Base-by-base conservation (phyloP, 2,113 vertebrate species). In the Mola mola region DNA sequence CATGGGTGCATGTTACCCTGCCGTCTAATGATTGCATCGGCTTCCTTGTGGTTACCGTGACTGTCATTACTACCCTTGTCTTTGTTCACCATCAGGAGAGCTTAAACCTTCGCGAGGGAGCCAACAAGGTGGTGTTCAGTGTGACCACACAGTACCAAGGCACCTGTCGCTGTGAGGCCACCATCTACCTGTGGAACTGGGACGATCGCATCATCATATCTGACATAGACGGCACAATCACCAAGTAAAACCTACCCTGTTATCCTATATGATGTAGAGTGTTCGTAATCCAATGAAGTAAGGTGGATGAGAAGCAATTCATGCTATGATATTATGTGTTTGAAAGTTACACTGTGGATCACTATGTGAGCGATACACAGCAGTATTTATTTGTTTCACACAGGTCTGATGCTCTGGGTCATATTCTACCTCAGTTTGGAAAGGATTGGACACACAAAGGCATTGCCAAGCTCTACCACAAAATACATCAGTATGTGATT, bases 391-490 rank as follows among this genome's bases (percentile, higher is more conserved):
- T 12, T 66, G 17, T 70, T 21, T 55, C 37, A 48, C 28, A 19
- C 60, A 98, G 97, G 87, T 99, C 96, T 0, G 96, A 99, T 42
- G 92, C 95, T 51, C 90, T 99, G 57, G 97, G 96, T 15, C 96
- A 98, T 6, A 96, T 98, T 71, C 88, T 99, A 41, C 96, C 95
- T 0, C 95, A 96, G 20, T 86, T 98, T 84, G 96, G 97, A 22
- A 98, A 98, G 88, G 96, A 98, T 78, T 98, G 97, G 96, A 98
- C 96, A 16, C 96, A 98, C 33, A 93, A 86, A 28, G 96, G 95
- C 64, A 94, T 98, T 15, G 94, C 90, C 20, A 96, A 93, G 28
- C 95, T 98, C 49, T 99, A 95, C 87, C 95, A 98, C 89, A 96
- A 95, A 89, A 97, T 98, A 75, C 95, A 98, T 70, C 50, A 94